phyloP scores from a whole-genome alignment of 1,140 invertebrate species.

The Drosophila cardini region DNA sequence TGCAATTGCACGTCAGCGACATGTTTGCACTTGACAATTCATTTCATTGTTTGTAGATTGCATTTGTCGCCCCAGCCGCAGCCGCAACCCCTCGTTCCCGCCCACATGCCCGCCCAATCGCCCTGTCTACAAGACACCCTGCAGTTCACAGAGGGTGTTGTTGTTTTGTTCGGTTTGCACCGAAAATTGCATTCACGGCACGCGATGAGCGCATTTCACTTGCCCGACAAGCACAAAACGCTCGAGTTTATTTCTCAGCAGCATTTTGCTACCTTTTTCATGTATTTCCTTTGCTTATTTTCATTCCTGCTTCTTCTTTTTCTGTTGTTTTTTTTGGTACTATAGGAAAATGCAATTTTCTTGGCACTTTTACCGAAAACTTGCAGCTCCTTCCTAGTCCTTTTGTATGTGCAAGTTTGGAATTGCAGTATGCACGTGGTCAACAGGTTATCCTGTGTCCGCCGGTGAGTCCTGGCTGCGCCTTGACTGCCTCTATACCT shows the following conservation, averaged over 20 bases:
- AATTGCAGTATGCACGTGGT: slow-evolving; percentile 80
- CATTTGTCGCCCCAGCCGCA: slow-evolving; percentile 63
- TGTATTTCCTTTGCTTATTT: slow-evolving; percentile 18
- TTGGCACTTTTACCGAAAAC: slow-evolving; percentile 80
- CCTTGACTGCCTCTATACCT: slow-evolving; percentile 7
- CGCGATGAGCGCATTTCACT: slow-evolving; percentile 80
- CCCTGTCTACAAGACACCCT: slow-evolving; percentile 21
- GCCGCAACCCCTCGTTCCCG: too few relatives aligned
- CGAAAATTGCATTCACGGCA: slow-evolving; percentile 82
- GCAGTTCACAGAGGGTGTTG: slow-evolving; percentile 20
- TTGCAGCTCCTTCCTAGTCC: slow-evolving; percentile 39
- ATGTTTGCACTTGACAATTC: slow-evolving; percentile 84
- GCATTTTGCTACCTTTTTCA: slow-evolving; percentile 76
- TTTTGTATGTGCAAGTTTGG: slow-evolving; percentile 38
- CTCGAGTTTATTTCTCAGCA: slow-evolving; percentile 75
- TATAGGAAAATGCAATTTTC: slow-evolving; percentile 78
- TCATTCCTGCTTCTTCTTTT: background rate
- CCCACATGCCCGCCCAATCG: too few relatives aligned
- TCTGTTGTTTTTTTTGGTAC: slow-evolving; percentile 17
- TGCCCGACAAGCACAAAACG: slow-evolving; percentile 68
- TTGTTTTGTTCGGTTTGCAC: slow-evolving; percentile 28
- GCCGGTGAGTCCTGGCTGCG: slow-evolving; percentile 46
- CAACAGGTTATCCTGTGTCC: slow-evolving; percentile 79
- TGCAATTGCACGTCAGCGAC: slow-evolving; percentile 79
- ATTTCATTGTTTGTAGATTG: slow-evolving; percentile 84